A percentile compares a stretch with the other conserved stretches of the same genome.
Evolutionary conservation across 2,888 invertebrate species (phyloP).

Genomic region (Dexiosoma caninum): DNA sequence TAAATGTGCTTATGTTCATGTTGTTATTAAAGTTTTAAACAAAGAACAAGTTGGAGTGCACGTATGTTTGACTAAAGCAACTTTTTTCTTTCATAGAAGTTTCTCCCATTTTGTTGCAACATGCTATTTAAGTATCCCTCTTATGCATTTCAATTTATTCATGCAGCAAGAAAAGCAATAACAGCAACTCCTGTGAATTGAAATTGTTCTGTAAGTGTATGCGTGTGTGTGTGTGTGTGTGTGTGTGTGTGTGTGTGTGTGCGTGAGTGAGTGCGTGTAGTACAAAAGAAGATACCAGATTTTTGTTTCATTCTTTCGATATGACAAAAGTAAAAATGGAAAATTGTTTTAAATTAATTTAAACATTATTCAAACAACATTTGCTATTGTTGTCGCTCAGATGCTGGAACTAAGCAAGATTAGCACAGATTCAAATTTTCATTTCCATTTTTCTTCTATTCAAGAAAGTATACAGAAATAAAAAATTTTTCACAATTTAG

Average conservation of each 20-base stretch:
- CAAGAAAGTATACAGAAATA: no score
- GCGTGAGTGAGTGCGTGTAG: not conserved
- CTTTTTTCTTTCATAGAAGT: not conserved
- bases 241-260: no score
- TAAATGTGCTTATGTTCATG: not conserved
- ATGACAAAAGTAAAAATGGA: not conserved
- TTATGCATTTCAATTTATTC: not conserved
- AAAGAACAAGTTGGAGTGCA: not conserved
- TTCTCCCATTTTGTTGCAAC: conserved; percentile 5
- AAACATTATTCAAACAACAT: no score
- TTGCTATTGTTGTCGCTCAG: no score
- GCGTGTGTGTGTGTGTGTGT: no score
- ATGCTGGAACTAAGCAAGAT: no score
- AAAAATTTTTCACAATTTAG: no score
- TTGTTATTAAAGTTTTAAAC: not conserved
- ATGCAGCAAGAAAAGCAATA: conserved; percentile 16
- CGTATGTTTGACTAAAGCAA: not conserved
- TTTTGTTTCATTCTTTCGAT: not conserved
- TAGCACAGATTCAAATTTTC: no score
- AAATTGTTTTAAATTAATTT: no score
- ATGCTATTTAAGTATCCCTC: not conserved
- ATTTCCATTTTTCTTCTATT: no score
- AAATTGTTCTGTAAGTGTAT: not conserved
- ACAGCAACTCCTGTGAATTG: not conserved
- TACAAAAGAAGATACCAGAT: not conserved